Base-by-base conservation (phyloP, 2,888 invertebrate species). In the Xanthia togata region DNA sequence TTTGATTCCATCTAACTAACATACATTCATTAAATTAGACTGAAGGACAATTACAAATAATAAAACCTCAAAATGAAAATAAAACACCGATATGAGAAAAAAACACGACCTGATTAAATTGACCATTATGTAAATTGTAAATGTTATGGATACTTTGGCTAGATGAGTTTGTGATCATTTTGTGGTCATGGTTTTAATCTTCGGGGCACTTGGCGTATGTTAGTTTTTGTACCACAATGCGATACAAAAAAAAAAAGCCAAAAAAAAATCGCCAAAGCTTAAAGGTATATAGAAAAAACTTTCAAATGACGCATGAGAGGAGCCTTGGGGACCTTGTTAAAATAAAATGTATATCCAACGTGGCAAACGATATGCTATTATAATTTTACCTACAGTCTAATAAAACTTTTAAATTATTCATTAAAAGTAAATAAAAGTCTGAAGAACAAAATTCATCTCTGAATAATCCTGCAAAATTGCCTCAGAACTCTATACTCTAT, bases 381-480 rank as follows among this genome's bases (percentile, higher is more conserved):
- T 41, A 70, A n/a, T 72, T 55, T 55, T 41, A 44, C n/a, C 26
- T 12, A 38, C 14, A 20, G 68, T 14, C n/a, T n/a, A 41, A 41
- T 60, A 41, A 73, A 73, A 73, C 47, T 74, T 59, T 57, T 11
- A 50, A 74, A 59, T 55, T 41, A 41, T 76, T 76, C 50, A 60
- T 41, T 41, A 20, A 44, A 75, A 4, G 17, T 59, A 50, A 53
- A 67, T 75, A 41, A 26, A 62, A 44, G 2, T 68, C 5, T 26
- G 4, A 41, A 41, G n/a, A 57, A 53, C 23, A 35, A 67, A 31
- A 79, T 31, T 38, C 47, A 57, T 31, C 5, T 31, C 35, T 47
- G 60, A 79, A 68, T 83, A 70, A 73, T 67, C 38, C 62, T 38
- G 20, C 53, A 8, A 74, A 53, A 76, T 79, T 70, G 38, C 59